Evolutionary conservation across 2,113 vertebrate species (phyloP).

Genomic region (Lepisosteus oculatus): DNA sequence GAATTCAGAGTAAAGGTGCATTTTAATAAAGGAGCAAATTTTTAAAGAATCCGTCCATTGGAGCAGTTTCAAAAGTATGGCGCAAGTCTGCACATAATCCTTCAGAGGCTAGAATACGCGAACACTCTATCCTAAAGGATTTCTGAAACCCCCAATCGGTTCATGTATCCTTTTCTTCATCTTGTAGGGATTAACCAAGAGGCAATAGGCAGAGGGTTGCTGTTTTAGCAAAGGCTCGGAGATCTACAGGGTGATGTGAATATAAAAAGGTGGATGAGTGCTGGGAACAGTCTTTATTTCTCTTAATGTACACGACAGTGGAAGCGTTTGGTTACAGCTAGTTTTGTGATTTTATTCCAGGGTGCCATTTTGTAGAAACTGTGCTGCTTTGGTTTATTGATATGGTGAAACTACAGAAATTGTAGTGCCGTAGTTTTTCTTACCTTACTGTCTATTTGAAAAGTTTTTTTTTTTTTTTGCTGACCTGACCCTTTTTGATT

Average conservation of each 20-base stretch:
- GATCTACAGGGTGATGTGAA: conserved; percentile 40
- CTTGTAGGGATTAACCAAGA: conserved; percentile 46
- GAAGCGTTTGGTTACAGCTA: no score
- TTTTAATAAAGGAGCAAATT: conserved; percentile 31
- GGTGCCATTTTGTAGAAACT: no score
- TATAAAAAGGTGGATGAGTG: conserved; percentile 48
- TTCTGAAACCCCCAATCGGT: conserved; percentile 41
- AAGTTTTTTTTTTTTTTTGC: no score
- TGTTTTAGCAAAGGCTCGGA: not conserved
- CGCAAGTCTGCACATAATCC: conserved; percentile 42
- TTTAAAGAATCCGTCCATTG: conserved; percentile 26
- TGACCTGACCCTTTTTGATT: no score
- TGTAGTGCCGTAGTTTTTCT: no score
- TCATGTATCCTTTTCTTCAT: conserved; percentile 43
- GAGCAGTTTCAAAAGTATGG: conserved; percentile 46
- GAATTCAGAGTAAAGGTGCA: conserved; percentile 19
- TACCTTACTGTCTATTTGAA: no score
- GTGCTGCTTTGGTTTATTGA: no score
- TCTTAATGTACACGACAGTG: no score
- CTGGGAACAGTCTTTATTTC: conserved; percentile 26
- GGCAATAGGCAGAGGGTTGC: conserved; percentile 37
- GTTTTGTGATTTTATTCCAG: no score
- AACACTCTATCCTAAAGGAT: conserved; percentile 48
- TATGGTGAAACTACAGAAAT: no score
- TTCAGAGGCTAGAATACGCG: conserved; percentile 35